Evolutionary conservation across 1,140 invertebrate species (phyloP).

Genomic region (Ctenoplectra terminalis): DNA sequence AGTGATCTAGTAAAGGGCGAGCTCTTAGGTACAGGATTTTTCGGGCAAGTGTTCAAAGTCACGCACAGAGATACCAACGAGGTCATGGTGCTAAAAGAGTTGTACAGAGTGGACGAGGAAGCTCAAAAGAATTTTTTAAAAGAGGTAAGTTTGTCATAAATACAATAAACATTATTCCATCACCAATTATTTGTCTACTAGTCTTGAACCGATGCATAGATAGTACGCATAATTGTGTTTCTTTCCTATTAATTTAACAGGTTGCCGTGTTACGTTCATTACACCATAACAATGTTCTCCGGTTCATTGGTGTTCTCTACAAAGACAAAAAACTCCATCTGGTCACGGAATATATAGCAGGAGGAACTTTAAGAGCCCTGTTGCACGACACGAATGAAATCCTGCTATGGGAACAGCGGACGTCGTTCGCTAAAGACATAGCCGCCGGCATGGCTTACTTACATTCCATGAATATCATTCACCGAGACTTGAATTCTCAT

Average conservation of each 20-base stretch:
- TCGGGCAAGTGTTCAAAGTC: constrained; percentile 95
- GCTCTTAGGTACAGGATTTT: constrained; percentile 95
- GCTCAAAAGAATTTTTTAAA: constrained; percentile 97
- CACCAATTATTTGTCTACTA: background rate
- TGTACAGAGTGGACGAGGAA: constrained; percentile 96
- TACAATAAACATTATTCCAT: background rate
- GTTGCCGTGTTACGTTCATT: constrained; percentile 94
- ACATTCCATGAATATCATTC: constrained; percentile 97
- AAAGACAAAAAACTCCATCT: constrained; percentile 96
- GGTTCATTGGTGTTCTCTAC: constrained; percentile 96
- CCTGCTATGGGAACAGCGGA: constrained; percentile 92
- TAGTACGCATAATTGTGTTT: background rate
- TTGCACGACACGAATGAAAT: constrained; percentile 88
- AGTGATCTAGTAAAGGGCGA: constrained; percentile 95
- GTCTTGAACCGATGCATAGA: background rate
- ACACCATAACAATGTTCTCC: constrained; percentile 94
- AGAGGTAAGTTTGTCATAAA: constrained; percentile 87
- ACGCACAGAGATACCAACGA: constrained; percentile 95
- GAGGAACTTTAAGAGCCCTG: constrained; percentile 94
- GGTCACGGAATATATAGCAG: constrained; percentile 95
- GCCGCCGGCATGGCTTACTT: constrained; percentile 96
- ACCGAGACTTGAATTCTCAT: constrained; percentile 97
- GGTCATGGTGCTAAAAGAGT: constrained; percentile 97
- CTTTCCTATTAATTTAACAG: constrained; percentile 77
- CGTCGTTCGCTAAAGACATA: constrained; percentile 95